Base-by-base conservation (phyloP, 1,140 invertebrate genomes). In the Nixonia krombeini region DNA sequence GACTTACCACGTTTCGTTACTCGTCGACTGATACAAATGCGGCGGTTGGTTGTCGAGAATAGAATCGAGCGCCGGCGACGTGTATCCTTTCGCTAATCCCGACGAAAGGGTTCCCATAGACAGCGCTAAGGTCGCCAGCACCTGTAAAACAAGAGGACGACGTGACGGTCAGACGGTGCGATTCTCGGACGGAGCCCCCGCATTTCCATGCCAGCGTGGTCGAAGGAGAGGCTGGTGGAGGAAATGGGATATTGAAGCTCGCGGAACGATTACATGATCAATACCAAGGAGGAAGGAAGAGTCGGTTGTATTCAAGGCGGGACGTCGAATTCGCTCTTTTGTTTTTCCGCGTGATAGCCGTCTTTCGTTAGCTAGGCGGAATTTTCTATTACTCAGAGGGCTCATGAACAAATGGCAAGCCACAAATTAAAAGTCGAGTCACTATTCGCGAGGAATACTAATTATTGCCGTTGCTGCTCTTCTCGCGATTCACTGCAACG, bases 21-120 rank as follows among this genome's bases (percentile, higher is more conserved):
- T 79, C 15, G 76, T 56, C 6, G 80, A 74, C n/a, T n/a, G n/a
- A n/a, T n/a, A n/a, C n/a, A n/a, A n/a, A n/a, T n/a, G n/a, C n/a
- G n/a, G n/a, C 8, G 72, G 72, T 68, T 87, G 83, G 52, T 85
- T 86, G 69, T 92, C 89, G 74, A 93, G 89, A 67, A 94, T 88
- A 0, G 92, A 94, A n/a, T 91, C 92, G 26, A 94, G 88, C 1
- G 93, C 92, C 9, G 93, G 93, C 8, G 92, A 93, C 70, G 91
- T 93, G 86, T 94, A 94, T 7, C 93, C 93, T 81, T 94, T 94
- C 16, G 92, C 91, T 41, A 94, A 83, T 0, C 93, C 93, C 1
- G 91, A 91, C 1, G 93, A 91, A 58, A 94, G 89, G 6, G 92
- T 92, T 13, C 93, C 93, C 67, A 94, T 86, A 2, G 92, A 93